Evolutionary conservation across 2,888 invertebrate species (phyloP), one percentile per base, ranked within the genome.

Genomic region (Hypomecis atomaria): DNA sequence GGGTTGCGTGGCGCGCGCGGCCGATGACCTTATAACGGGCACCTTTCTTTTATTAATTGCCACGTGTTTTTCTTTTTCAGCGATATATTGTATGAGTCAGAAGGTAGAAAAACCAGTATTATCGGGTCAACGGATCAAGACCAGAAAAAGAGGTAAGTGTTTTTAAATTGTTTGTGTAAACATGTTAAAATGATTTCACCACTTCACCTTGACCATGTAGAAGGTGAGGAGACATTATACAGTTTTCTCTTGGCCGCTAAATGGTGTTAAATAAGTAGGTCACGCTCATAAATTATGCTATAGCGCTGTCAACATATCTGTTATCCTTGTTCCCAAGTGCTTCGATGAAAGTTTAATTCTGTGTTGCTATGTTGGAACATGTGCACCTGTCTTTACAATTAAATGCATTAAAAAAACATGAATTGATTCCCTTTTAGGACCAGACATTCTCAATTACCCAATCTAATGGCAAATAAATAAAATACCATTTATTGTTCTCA

Each of bases 41-140:
- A 75, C 81, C 79, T 78, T 77, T 78, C 75, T 71, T 72, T 73
- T 72, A 78, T 58, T 90, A 88, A 90, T 85, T 89, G 90, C 92
- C 92, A 92, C 91, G 92, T 91, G 90, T 89, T 86, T 88, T 88
- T 88, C 79, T 79, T 76, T 95, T 95, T 75, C 94, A 96, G 96
- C 95, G 95, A 95, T 95, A 95, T 95, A 95, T 98, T 98, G 98
- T 98, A 99, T 99, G 99, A 99, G 98, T 99, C 98, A 98, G 95
- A 99, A 99, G 97, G 97, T 96, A 96, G 98, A 99, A 98, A 98
- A 98, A 97, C 99, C 99, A 96, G 97, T 98, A 96, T 95, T 99
- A 96, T 98, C 98, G 96, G 99, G 99, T 97, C 98, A 98, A 96
- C 98, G 99, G 95, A 98, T 99, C 96, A 99, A 99, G 98, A 98